Evolutionary conservation across 2,888 invertebrate species (phyloP), one percentile per base, ranked within the genome.

Genomic region (Halictus quadricinctus): DNA sequence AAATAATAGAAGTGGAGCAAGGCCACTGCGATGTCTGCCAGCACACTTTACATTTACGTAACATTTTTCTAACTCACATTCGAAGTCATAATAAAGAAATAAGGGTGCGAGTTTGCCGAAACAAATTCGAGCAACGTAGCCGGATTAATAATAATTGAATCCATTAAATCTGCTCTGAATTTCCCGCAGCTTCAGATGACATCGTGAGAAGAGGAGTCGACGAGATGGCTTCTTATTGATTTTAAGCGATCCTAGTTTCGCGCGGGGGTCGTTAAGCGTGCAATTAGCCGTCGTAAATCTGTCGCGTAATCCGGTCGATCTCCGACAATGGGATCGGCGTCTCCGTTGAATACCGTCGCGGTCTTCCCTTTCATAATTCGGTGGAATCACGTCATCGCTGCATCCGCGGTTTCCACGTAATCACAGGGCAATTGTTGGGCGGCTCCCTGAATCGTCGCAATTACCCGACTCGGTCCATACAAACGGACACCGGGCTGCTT

Each of bases 381-480:
- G 46, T 21, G n/a, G 50, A 78, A 77, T 46, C 76, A 64, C 72
- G 50, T 80, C 46, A 64, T 36, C 60, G 29, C 66, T n/a, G 41
- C 36, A 69, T 43, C 70, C 64, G n/a, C 74, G 69, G 74, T 78
- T 84, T 50, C 15, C 21, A 66, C 12, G 50, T 70, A 43, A 75
- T 79, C 66, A 75, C 48, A 66, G 64, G 60, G 48, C 54, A 54
- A 76, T 76, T 72, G 84, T 83, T 78, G 74, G 60, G 58, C 73
- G 79, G 46, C 41, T 80, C 80, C 64, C n/a, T 72, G 72, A 76
- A 81, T 84, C 72, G 76, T 54, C 12, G 50, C 12, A 80, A 84
- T 77, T 48, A 72, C 73, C 25, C 66, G 66, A 75, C 64, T 15
- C 13, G 29, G 18, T 7, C 29, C 15, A 66, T 18, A 70, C 58